Conservation (phyloP, 1,140 invertebrate species). For the Diorhabda elongata region DNA sequence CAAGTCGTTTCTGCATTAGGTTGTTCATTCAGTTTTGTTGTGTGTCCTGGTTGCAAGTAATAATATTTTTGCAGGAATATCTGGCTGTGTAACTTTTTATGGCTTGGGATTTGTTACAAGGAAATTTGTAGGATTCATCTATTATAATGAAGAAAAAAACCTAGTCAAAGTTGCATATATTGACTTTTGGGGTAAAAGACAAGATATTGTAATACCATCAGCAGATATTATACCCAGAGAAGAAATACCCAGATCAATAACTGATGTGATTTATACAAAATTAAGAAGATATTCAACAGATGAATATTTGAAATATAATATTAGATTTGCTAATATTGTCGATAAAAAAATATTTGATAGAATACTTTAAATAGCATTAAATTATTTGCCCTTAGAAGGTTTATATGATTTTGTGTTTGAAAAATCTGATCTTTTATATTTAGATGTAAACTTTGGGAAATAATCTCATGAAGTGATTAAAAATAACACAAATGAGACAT, state of each 20-base stretch:
- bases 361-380: slow-evolving; percentile 17
- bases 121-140: slow-evolving; percentile 55
- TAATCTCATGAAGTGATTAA: too few relatives aligned
- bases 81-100: slow-evolving; percentile 44
- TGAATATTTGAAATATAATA: slow-evolving; percentile 29
- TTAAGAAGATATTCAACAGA: slow-evolving; percentile 30
- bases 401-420: too few relatives aligned
- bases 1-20: slow-evolving; percentile 17
- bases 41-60: background rate
- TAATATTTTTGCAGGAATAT: slow-evolving; percentile 46
- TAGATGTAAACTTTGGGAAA: too few relatives aligned
- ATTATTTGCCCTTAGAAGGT: background rate
- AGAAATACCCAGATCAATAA: slow-evolving; percentile 43
- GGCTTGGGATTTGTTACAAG: slow-evolving; percentile 46
- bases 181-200: slow-evolving; percentile 55
- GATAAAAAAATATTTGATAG: slow-evolving; percentile 29
- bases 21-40: background rate
- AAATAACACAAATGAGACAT: too few relatives aligned
- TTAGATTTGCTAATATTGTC: slow-evolving; percentile 25
- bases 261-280: slow-evolving; percentile 45
- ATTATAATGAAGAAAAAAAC: slow-evolving; percentile 51
- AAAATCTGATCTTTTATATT: too few relatives aligned
- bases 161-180: slow-evolving; percentile 54
- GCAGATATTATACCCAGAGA: slow-evolving; percentile 51
- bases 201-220: slow-evolving; percentile 47